Base-by-base conservation (phyloP, 2,888 invertebrate genomes). In the Eubasilissa splendida region DNA sequence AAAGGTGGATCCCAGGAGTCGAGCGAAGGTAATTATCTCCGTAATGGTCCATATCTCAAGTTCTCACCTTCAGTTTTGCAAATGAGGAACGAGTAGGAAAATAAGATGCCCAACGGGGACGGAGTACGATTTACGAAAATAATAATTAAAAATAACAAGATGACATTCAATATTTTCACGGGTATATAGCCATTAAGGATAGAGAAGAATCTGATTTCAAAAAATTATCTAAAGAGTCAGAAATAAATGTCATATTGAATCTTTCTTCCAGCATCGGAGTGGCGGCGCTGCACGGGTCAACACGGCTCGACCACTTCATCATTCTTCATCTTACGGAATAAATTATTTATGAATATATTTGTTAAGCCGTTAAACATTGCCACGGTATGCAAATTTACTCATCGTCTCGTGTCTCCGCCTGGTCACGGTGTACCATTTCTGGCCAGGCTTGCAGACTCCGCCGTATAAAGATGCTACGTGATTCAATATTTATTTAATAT, bases 41-140 rank as follows among this genome's bases (percentile, higher is more conserved):
- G 58, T 5, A 56, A 11, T 33, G 52, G 52, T 53, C 70, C 53
- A 42, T 74, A 74, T 12, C 74, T 42, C 74, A 58, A 56, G 74
- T 33, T 56, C 74, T 74, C 58, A 31, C 74, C 74, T 74, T 58
- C 22, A 58, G 56, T 74, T 74, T 56, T 74, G 74, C 74, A 74
- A 74, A 74, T 74, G 74, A 74, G 54, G 54, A 74, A 58, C 54
- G 58, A 58, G 50, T 14, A 22, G 22, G 22, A 22, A 22, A 22
- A 22, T 22, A 22, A 22, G 22, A 22, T 54, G 53, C 42, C 75
- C 52, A 22, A 14, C 52, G 60, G 53, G 56, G 9, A 22, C 22
- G 22, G 22, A 22, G 22, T 1, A 22, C 22, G 22, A 1, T 22
- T 22, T 1, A 22, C 22, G 22, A 22, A 22, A 22, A 22, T 22